phyloP scores from a whole-genome alignment of 2,888 invertebrate species.

The Drosophila greeni region DNA sequence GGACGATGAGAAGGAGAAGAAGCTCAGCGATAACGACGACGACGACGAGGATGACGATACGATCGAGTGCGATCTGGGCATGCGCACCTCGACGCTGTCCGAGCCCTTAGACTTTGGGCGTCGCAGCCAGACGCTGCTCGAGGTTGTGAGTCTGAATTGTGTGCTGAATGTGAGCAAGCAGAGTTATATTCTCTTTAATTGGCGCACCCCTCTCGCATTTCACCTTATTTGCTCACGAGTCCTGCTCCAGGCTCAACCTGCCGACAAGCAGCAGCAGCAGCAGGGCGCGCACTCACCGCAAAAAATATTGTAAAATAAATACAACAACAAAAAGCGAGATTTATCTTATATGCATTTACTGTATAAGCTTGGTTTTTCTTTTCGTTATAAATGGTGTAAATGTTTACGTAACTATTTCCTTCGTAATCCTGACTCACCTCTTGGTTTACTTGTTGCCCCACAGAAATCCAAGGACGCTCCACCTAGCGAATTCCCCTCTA shows the following conservation, averaged over 20 bases:
- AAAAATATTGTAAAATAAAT: constrained; percentile 26
- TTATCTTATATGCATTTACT: constrained; percentile 20
- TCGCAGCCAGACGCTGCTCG: constrained; percentile 64
- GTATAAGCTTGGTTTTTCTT: constrained; percentile 50
- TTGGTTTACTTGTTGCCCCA: neutral
- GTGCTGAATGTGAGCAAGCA: constrained; percentile 38
- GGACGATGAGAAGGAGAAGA: constrained; percentile 62
- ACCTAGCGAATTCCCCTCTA: constrained; percentile 62
- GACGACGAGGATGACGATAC: constrained; percentile 62
- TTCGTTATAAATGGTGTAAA: constrained; percentile 41
- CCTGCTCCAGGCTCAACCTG: constrained; percentile 40
- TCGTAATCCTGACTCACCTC: neutral
- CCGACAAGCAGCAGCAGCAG: constrained; percentile 61
- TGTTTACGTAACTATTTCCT: constrained; percentile 35
- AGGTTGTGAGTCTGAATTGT: constrained; percentile 62
- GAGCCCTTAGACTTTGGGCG: constrained; percentile 71
- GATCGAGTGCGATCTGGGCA: constrained; percentile 62
- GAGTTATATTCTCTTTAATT: constrained; percentile 57
- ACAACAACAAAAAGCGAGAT: constrained; percentile 14
- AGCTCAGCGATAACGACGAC: constrained; percentile 17
- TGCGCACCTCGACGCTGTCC: constrained; percentile 72
- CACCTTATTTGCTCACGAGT: constrained; percentile 50
- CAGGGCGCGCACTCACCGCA: constrained; percentile 58
- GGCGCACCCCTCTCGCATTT: constrained; percentile 56
- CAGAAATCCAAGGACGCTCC: constrained; percentile 74